Conservation (phyloP, 2,113 vertebrate species). For the Pedionomus torquatus region DNA sequence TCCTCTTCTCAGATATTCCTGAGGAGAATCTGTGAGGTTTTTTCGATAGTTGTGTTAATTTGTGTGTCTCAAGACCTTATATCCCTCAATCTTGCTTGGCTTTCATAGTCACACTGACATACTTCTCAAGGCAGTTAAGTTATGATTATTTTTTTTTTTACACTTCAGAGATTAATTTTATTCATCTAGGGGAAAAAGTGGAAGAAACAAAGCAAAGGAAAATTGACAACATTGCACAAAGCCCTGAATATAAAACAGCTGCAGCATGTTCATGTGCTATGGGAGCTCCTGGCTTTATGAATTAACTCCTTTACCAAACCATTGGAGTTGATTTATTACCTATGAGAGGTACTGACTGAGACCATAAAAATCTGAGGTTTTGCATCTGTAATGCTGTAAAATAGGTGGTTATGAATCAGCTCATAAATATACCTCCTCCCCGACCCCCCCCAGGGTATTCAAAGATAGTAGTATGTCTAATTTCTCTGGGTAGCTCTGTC, state of each 20-base stretch:
- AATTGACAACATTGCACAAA: neutral
- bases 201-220: slow-evolving; percentile 8
- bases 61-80: neutral
- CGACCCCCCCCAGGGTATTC: neutral
- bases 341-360: neutral
- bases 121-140: slow-evolving; percentile 17
- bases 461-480: neutral
- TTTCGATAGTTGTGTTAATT: neutral
- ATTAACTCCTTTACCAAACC: slow-evolving; percentile 20
- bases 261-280: neutral
- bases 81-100: neutral
- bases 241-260: slow-evolving; percentile 12
- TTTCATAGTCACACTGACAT: neutral
- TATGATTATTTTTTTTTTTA: neutral
- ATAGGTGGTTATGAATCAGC: neutral
- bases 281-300: slow-evolving; percentile 18
- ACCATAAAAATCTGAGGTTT: neutral
- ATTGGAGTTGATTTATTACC: slow-evolving; percentile 8
- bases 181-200: neutral
- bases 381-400: neutral
- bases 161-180: neutral
- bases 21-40: neutral
- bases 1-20: neutral
- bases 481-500: neutral
- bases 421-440: neutral